Base-by-base conservation (phyloP, 2,113 vertebrate species). In the Heloderma charlesbogerti region DNA sequence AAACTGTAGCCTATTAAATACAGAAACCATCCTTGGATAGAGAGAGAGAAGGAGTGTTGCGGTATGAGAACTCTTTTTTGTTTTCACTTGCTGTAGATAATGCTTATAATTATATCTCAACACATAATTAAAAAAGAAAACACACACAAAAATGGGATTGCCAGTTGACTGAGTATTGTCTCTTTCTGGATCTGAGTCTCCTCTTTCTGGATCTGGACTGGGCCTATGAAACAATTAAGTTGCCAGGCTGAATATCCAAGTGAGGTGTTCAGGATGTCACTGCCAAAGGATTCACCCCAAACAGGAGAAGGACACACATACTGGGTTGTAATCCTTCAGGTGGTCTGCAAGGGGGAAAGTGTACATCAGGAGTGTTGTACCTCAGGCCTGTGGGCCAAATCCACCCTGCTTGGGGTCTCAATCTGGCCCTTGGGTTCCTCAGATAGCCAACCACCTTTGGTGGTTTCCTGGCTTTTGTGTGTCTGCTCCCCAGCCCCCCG, bases 61-160 rank as follows among this genome's bases (percentile, higher is more conserved):
- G 75, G 81, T 71, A 88, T 84, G 92, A 91, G 40, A 90, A 57
- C 75, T 63, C 0, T 31, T 57, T 91, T 93, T 83, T 66, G 7
- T 93, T 93, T 81, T 92, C 29, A 31, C 77, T 87, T 31, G 57
- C 0, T 0, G 0, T 80, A 92, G 45, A 51, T 90, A 63, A 89
- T 92, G 40, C 43, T 87, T 78, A 66, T 89, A 93, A 84, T n/a
- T 88, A 75, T 75, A 88, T 40, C 25, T 93, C 57, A 84, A 8
- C 1, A 0, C 63, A 45, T 84, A 29, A 72, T 54, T 89, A n/a
- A 78, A 45, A 84, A 40, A 43, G 57, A 69, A 45, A 83, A 84
- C 51, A 78, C 40, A 29, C 43, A 85, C 60, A 51, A 1, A 72
- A 43, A 34, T 69, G 51, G 29, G 2, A 1, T 83, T 92, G 54